Base-by-base conservation (phyloP, 2,888 invertebrate genomes). In the Chloroclysta siterata region DNA sequence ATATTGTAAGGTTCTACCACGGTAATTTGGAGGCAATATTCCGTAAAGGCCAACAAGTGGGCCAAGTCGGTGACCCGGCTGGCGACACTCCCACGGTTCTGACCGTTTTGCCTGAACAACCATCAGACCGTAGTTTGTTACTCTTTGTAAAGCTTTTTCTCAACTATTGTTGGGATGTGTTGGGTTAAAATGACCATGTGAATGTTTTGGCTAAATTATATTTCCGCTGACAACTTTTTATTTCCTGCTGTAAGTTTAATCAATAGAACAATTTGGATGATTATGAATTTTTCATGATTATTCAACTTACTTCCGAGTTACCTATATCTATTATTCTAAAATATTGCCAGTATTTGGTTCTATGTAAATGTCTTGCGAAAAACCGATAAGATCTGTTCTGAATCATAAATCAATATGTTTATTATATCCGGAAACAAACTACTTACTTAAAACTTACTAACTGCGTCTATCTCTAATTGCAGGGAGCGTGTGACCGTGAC, bases 401-500 rank as follows among this genome's bases (percentile, higher is more conserved):
- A 22, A 3, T 5, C 33, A 33, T 33, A 8, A 33, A 33, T 33
- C 33, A 33, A 6, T 33, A 33, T 8, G 7, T 33, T 33, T 46
- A 44, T 17, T 44, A 15, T 33, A 22, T 50, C 28, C n/a, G 33
- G 29, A 48, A 13, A 7, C 13, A 22, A 22, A 3, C 22, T n/a
- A n/a, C 28, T 5, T n/a, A 8, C 29, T 14, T 14, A 14, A n/a
- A n/a, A 48, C 33, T 33, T 5, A 33, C 33, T 2, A 60, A 41
- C 10, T 7, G 10, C 11, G 41, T 28, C 7, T 46, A 41, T 41
- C 53, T 39, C 50, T 55, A 22, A 17, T 61, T 81, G 71, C 82
- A 93, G 93, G 76, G 93, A 93, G 78, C 89, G 93, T 64, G 82
- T 91, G 68, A 92, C 90, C 65, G 88, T 92, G 67, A 88, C 87